Conservation (phyloP, 2,888 invertebrate species). For the Acheta domesticus region DNA sequence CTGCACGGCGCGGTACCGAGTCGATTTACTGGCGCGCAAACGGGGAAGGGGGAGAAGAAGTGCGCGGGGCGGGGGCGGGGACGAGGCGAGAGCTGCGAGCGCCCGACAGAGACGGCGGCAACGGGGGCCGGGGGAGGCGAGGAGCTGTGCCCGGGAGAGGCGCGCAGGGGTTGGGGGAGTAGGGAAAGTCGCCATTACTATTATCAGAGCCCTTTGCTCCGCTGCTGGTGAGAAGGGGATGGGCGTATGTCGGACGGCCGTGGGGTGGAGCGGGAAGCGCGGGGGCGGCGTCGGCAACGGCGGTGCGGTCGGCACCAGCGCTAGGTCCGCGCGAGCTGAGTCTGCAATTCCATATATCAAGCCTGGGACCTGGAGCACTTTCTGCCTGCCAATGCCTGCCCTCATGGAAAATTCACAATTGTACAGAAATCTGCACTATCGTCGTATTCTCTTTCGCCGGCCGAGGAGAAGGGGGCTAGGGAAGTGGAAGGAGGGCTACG, state of each 20-base stretch:
- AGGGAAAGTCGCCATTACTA: conserved; percentile 34
- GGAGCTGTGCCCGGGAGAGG: background rate
- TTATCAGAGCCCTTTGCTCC: conserved; percentile 29
- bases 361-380: conserved; percentile 32
- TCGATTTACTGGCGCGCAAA: conserved; percentile 19
- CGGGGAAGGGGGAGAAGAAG: background rate
- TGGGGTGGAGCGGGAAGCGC: background rate
- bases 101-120: background rate
- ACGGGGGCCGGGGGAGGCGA: background rate
- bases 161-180: background rate
- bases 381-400: conserved; percentile 29
- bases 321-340: conserved; percentile 28
- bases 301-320: background rate
- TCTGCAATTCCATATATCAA: conserved; percentile 34
- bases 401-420: conserved; percentile 36
- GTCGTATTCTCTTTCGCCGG: background rate
- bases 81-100: background rate
- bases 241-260: background rate
- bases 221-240: background rate
- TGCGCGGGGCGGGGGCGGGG: background rate
- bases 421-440: conserved; percentile 36
- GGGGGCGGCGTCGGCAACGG: background rate
- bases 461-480: background rate
- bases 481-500: background rate
- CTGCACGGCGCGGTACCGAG: conserved; percentile 19